Percentiles rank a stretch among this genome's conserved stretches.
Evolutionary conservation across 1,140 invertebrate species (phyloP).

Genomic region (Antheraea pernyi): DNA sequence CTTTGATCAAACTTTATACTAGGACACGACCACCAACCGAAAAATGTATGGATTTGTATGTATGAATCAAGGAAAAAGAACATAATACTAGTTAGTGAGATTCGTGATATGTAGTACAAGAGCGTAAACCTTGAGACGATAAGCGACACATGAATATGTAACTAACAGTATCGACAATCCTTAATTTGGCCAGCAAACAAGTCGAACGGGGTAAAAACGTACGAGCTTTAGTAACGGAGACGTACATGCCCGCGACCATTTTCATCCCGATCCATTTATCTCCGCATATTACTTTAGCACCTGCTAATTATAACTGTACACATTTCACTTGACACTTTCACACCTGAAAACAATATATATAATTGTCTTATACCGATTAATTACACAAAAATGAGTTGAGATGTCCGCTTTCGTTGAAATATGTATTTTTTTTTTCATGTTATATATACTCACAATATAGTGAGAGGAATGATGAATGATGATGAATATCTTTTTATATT

Average conservation of each 20-base stretch:
- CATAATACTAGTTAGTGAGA: slow-evolving; percentile 41
- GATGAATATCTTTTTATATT: too few species aligned
- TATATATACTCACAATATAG: too few species aligned
- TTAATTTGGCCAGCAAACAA: slow-evolving; percentile 13
- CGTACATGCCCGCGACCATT: not conserved
- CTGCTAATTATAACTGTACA: slow-evolving; percentile 68
- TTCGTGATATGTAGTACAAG: slow-evolving; percentile 67
- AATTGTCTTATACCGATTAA: too few species aligned
- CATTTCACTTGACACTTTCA: slow-evolving; percentile 41
- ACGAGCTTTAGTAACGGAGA: not conserved
- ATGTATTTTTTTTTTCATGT: too few species aligned
- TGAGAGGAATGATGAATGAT: too few species aligned
- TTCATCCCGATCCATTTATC: not conserved
- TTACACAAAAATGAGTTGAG: too few species aligned
- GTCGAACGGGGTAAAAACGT: not conserved
- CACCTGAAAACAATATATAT: slow-evolving; percentile 25
- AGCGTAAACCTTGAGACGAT: slow-evolving; percentile 46
- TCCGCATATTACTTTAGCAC: slow-evolving; percentile 46
- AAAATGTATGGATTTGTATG: not conserved
- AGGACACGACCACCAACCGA: not conserved
- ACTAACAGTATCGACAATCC: slow-evolving; percentile 7
- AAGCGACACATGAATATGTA: slow-evolving; percentile 28
- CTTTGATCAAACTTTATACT: not conserved
- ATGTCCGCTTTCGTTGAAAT: too few species aligned
- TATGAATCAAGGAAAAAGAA: not conserved